A percentile compares a stretch with the other conserved stretches of the same genome.
Evolutionary conservation across 1,140 invertebrate species (phyloP).

Genomic region (Bombus superbus): DNA sequence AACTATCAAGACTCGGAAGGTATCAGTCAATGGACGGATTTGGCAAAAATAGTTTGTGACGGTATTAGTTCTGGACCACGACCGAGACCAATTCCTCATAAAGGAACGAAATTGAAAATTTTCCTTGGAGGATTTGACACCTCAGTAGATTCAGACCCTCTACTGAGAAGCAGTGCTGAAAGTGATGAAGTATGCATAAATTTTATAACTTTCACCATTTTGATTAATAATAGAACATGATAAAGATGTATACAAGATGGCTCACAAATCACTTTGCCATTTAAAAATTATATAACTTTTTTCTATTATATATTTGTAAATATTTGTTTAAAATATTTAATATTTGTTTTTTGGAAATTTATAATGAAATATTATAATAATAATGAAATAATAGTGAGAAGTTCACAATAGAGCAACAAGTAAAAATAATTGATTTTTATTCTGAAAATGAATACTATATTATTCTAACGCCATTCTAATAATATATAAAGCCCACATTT

Average conservation of each 20-base stretch:
- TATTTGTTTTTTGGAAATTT: not conserved
- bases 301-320: no score
- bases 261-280: no score
- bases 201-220: not conserved
- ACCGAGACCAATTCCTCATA: slow-evolving; percentile 45
- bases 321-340: not conserved
- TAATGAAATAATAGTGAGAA: no score
- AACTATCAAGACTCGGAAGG: slow-evolving; percentile 63
- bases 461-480: no score
- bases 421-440: no score
- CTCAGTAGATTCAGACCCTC: slow-evolving; percentile 40
- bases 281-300: no score
- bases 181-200: slow-evolving; percentile 51
- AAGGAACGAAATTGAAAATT: slow-evolving; percentile 27
- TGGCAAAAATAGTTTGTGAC: slow-evolving; percentile 75
- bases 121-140: slow-evolving; percentile 10
- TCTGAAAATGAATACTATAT: no score
- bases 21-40: slow-evolving; percentile 75
- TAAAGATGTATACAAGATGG: no score
- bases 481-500: no score
- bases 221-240: not conserved
- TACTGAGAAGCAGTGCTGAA: slow-evolving; percentile 40
- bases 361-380: no score
- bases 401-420: no score
- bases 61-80: slow-evolving; percentile 72